Percentiles rank a stretch among this genome's conserved stretches.
Evolutionary conservation across 2,113 vertebrate species (phyloP).

Genomic region (Murina feae): DNA sequence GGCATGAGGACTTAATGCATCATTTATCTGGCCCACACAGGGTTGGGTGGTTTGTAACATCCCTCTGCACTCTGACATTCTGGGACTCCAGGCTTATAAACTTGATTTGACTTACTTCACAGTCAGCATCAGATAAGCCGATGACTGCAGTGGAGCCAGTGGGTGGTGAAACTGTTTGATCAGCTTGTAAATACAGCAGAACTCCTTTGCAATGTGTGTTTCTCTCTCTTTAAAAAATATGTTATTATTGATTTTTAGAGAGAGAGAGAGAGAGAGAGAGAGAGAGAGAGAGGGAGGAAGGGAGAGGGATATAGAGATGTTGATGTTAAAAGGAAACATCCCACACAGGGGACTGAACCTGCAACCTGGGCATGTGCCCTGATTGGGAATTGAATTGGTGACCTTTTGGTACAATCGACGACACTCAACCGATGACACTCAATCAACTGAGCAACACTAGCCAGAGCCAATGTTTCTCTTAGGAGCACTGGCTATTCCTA

Average conservation of each 20-base stretch:
- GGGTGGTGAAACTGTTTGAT: neutral
- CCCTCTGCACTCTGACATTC: neutral
- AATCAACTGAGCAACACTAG: too few relatives aligned
- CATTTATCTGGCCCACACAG: neutral
- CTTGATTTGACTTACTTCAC: constrained; percentile 9
- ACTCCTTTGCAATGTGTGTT: neutral
- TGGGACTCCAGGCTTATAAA: neutral
- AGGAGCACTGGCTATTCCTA: neutral
- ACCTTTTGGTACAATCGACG: too few relatives aligned
- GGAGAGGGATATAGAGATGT: too few relatives aligned
- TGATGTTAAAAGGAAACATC: too few relatives aligned
- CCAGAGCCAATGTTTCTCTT: neutral
- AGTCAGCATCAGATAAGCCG: neutral
- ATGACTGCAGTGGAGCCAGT: neutral
- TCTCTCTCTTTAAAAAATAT: neutral
- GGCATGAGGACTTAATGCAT: neutral
- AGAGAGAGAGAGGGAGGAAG: too few relatives aligned
- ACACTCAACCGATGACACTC: too few relatives aligned
- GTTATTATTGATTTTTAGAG: neutral
- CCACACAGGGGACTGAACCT: too few relatives aligned
- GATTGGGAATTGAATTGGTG: too few relatives aligned
- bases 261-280: too few relatives aligned
- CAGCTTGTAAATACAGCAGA: neutral
- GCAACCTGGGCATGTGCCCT: too few relatives aligned
- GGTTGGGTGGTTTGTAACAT: neutral